These are phyloP conservation scores for Streptopelia turtur DNA, from an alignment of 2,797 vertebrate species.

Conservation along the genomic window DNA sequence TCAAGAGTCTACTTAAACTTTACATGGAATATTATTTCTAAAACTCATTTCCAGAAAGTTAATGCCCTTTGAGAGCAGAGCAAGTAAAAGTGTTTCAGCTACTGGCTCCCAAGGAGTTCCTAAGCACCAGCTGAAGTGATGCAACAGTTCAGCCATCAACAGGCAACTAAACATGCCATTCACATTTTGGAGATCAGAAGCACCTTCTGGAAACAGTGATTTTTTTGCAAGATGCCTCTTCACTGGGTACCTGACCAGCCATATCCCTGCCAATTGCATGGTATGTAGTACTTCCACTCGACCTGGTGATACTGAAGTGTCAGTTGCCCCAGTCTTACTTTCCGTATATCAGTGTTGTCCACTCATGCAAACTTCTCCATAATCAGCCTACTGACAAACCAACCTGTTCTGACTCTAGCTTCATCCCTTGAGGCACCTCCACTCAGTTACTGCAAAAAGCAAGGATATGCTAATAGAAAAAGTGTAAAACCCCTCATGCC, in stretches of 20 bases:
- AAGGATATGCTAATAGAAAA: neutral
- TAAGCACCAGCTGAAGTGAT: neutral
- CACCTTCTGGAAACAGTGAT: neutral
- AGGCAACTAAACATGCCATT: neutral
- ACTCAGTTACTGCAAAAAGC: neutral
- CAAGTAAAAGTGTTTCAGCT: neutral
- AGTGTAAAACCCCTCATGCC: neutral
- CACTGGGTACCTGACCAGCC: neutral
- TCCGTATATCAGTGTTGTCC: neutral
- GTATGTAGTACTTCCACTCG: neutral
- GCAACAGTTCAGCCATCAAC: neutral
- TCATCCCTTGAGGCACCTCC: neutral
- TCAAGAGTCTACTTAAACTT: conserved; percentile 55
- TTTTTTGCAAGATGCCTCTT: neutral
- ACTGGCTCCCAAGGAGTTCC: neutral
- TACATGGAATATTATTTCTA: conserved; percentile 42
- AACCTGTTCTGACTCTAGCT: neutral
- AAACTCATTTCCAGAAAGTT: conserved; percentile 28
- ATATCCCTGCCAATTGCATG: neutral
- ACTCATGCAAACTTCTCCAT: neutral
- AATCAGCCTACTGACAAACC: neutral
- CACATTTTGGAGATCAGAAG: neutral
- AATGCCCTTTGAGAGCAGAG: neutral
- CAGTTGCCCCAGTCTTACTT: neutral
- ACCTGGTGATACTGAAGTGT: neutral